Conservation (phyloP, 2,888 invertebrate genomes). For the Pollenia amentaria region DNA sequence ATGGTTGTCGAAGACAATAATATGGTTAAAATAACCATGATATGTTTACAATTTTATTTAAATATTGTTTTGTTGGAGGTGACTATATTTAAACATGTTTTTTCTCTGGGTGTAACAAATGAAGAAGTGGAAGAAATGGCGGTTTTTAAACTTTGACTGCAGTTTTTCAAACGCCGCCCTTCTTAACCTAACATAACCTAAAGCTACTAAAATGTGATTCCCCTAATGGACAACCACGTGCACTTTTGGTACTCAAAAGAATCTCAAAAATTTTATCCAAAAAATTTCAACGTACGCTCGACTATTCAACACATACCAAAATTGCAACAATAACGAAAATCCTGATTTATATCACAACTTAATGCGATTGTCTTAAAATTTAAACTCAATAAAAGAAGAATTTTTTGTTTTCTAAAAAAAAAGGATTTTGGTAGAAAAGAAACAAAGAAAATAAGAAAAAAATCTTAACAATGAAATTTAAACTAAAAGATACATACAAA, state of each 20-base stretch:
- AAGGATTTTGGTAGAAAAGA: not conserved
- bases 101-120: no score
- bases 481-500: conserved; percentile 15
- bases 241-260: conserved; percentile 6
- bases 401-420: not conserved
- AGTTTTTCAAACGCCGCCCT: no score
- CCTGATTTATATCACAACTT: conserved; percentile 53
- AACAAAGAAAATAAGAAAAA: not conserved
- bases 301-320: not conserved
- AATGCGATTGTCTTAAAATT: conserved; percentile 27
- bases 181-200: no score
- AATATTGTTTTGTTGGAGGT: no score
- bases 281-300: not conserved
- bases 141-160: no score
- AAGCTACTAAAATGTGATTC: no score
- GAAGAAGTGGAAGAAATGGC: no score
- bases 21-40: no score
- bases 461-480: conserved; percentile 3
- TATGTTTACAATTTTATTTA: no score
- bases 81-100: no score
- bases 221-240: conserved; percentile 15
- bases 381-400: conserved; percentile 1
- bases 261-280: conserved; percentile 28
- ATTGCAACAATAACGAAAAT: conserved; percentile 14
- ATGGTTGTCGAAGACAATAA: no score